Percentiles rank a stretch among this genome's conserved stretches.
Evolutionary conservation across 2,797 vertebrate species (phyloP).

Genomic region (Ciconia nigra): DNA sequence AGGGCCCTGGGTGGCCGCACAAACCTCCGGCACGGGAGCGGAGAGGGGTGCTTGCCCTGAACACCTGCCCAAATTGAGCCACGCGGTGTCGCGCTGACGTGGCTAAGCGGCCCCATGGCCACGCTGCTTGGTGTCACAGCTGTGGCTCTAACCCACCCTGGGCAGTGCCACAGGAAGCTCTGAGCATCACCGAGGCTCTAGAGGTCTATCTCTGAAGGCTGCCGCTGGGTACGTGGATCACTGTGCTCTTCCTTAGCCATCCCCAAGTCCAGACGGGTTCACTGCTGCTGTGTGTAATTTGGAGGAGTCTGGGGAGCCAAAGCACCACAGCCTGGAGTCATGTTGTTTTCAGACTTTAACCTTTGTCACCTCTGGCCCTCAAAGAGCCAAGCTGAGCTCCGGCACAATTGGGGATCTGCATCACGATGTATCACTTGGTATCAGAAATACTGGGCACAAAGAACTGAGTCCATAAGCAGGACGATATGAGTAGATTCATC

Average conservation of each 20-base stretch:
- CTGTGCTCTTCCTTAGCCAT: rapidly evolving
- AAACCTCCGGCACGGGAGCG: rapidly evolving
- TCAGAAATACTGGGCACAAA: background rate
- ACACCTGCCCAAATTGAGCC: background rate
- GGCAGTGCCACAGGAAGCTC: background rate
- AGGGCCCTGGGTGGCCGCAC: background rate
- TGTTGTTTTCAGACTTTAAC: background rate
- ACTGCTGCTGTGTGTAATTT: background rate
- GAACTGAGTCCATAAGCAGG: background rate
- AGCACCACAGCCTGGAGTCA: background rate
- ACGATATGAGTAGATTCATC: background rate
- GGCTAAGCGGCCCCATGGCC: rapidly evolving
- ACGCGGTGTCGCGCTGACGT: rapidly evolving
- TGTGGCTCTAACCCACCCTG: background rate
- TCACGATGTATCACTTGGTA: background rate
- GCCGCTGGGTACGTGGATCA: rapidly evolving
- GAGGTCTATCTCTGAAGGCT: background rate
- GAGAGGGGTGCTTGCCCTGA: background rate
- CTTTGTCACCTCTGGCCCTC: background rate
- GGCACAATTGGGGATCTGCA: background rate
- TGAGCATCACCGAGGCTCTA: background rate
- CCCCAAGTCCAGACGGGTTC: background rate
- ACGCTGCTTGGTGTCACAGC: rapidly evolving
- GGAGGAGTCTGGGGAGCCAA: background rate
- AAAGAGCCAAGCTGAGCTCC: background rate